These are phyloP conservation scores for Sarcophaga peregrina DNA, from an alignment of 1,140 invertebrate genomes.

Conservation along the genomic window DNA sequence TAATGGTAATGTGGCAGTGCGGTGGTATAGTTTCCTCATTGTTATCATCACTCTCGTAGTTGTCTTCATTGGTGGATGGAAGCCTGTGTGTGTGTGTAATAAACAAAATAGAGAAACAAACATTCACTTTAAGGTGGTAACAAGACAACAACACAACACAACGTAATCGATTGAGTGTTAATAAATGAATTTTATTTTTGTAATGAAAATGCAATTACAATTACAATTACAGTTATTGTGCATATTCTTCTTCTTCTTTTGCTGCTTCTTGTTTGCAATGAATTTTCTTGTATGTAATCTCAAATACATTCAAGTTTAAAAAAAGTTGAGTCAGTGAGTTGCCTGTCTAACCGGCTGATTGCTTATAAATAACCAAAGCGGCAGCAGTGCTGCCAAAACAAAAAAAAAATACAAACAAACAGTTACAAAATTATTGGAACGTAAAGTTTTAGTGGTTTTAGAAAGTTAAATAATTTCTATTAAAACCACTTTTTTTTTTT, in stretches of 20 bases:
- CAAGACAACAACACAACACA: neutral
- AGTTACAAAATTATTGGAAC: neutral
- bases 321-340: no score
- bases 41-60: conserved; percentile 50
- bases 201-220: no score
- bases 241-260: neutral
- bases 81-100: conserved; percentile 18
- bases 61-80: conserved; percentile 56
- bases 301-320: no score
- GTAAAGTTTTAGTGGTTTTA: neutral
- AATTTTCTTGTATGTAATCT: no score
- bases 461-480: conserved; percentile 3
- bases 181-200: no score
- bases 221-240: neutral
- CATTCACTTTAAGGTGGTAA: neutral
- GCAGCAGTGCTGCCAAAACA: no score
- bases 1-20: conserved; percentile 92
- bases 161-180: no score
- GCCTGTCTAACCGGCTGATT: no score
- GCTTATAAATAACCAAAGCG: no score
- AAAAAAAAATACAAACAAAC: no score
- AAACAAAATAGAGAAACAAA: neutral
- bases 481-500: no score
- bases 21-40: conserved; percentile 76
- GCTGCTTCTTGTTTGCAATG: no score